Evolutionary conservation across 2,113 vertebrate species (phyloP).

Genomic region (Erinaceus europaeus): DNA sequence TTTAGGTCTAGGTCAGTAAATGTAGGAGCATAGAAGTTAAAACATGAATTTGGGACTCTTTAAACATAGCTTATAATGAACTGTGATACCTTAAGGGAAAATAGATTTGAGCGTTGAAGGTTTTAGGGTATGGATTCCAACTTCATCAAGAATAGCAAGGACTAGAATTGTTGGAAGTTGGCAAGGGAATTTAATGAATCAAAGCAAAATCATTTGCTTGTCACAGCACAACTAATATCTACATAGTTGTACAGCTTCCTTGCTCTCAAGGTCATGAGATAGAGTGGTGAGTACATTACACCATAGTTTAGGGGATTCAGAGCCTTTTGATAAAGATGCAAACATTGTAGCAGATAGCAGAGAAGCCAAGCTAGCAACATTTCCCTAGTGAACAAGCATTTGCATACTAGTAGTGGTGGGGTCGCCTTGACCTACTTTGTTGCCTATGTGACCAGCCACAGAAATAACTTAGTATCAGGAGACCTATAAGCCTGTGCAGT

Average conservation of each 20-base stretch:
- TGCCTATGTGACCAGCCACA: constrained; percentile 19
- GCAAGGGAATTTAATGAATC: neutral
- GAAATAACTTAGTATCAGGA: constrained; percentile 41
- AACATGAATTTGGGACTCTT: neutral
- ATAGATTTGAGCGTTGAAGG: neutral
- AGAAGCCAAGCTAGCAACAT: neutral
- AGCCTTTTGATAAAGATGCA: neutral
- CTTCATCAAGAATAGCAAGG: neutral
- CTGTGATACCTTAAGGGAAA: neutral
- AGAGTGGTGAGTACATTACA: neutral
- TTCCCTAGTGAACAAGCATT: neutral
- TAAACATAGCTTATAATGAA: neutral
- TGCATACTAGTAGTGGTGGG: neutral
- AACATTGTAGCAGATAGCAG: neutral
- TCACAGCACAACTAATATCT: no score
- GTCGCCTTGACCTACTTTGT: constrained; percentile 25
- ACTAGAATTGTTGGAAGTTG: neutral
- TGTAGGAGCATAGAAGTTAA: neutral
- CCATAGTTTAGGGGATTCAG: neutral
- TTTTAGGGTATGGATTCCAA: neutral
- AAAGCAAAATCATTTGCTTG: no score
- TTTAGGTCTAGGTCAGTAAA: neutral
- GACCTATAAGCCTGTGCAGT: neutral
- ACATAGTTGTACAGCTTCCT: no score
- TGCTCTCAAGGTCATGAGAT: no score